Evolutionary conservation across 1,140 invertebrate genomes (phyloP).

Genomic region (Thaumetopoea pityocampa): DNA sequence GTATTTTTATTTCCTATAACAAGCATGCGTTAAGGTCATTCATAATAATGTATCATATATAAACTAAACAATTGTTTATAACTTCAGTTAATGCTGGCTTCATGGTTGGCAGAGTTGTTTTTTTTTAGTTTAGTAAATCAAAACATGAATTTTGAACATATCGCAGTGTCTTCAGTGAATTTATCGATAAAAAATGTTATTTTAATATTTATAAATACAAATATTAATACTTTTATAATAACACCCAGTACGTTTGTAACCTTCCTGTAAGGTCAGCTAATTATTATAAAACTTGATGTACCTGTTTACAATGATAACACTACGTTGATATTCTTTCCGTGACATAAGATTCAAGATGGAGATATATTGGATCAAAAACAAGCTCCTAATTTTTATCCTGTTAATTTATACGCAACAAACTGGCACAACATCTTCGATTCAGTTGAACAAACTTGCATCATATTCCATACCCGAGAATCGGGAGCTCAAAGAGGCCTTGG

Average conservation of each 20-base stretch:
- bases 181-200: conserved; percentile 6
- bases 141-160: too few species aligned
- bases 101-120: too few species aligned
- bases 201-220: conserved; percentile 4
- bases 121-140: too few species aligned
- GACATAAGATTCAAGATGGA: conserved; percentile 20
- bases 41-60: too few species aligned
- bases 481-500: conserved; percentile 25
- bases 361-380: conserved; percentile 1
- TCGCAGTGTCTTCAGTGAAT: too few species aligned
- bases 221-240: conserved; percentile 6
- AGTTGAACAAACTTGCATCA: conserved; percentile 10
- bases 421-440: conserved; percentile 3
- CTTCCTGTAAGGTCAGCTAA: conserved; percentile 32
- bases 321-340: conserved; percentile 22
- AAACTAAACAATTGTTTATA: too few species aligned
- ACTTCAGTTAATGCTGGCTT: too few species aligned
- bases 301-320: conserved; percentile 28
- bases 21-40: too few species aligned
- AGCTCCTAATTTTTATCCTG: conserved; percentile 6
- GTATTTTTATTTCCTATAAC: too few species aligned
- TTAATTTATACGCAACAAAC: conserved; percentile 8
- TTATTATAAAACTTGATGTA: conserved; percentile 38
- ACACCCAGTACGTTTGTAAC: conserved; percentile 17
- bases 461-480: conserved; percentile 26